Base-by-base conservation (phyloP, 2,888 invertebrate species). In the Ophioninae sp. region DNA sequence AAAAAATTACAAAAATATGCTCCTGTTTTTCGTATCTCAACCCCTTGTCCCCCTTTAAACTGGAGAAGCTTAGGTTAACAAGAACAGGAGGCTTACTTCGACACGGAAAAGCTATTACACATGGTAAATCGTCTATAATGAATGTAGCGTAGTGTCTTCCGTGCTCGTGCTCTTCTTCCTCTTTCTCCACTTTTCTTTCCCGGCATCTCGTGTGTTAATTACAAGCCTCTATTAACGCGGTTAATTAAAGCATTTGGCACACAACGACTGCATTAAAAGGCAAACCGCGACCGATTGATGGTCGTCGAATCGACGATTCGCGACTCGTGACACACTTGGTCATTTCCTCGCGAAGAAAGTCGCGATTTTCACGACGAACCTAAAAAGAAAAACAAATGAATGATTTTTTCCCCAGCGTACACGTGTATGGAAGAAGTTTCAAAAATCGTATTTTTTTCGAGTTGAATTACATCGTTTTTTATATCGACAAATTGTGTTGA, bases 121-220 rank as follows among this genome's bases (percentile, higher is more conserved):
- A 64, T 51, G 64, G 51, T 37, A 64, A 20, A 78, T 63, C 63
- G 63, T 63, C 64, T 30, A 30, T 78, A 78, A 71, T 78, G 56
- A 78, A 77, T 77, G 37, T 44, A 17, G 7, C 58, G 56, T 56
- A 37, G 37, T 51, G 9, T 51, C 37, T 56, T 61, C 13, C 51
- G 59, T 72, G 59, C 58, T 17, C 67, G 41, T 51, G 51, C 61
- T 41, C 30, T 13, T 22, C 61, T 63, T 39, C 59, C 22, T 23
- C 44, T 65, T 65, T 58, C 63, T 51, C 17, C 68, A 22, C 44
- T 67, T 61, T 23, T 39, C 23, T 65, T 58, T 56, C 13, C 71
- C 67, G 44, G 74, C 56, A 10, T 81, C 78, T 74, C 69, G 74
- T 51, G 51, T 37, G 74, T 81, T 83, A 81, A 83, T 81, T 78